Evolutionary conservation across 64 coral and sea anemone genomes (phyloP).

Genomic region (Montipora foliosa): DNA sequence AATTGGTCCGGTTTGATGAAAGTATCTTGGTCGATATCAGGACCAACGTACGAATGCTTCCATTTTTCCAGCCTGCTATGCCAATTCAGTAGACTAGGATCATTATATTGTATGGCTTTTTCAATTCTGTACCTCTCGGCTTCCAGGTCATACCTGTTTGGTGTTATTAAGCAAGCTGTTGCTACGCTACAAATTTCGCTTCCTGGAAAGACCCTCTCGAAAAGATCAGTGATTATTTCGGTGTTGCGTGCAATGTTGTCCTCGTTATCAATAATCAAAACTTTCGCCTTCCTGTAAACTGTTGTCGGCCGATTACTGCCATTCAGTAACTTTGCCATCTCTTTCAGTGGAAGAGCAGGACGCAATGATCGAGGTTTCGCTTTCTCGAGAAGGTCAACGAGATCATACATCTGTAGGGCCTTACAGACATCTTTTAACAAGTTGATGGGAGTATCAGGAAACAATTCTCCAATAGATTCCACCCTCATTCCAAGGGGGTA

Average conservation of each 20-base stretch:
- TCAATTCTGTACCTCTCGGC: too few relatives aligned
- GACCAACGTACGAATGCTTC: too few relatives aligned
- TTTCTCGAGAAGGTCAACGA: conserved; percentile 12
- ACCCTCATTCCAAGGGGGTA: too few relatives aligned
- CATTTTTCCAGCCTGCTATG: too few relatives aligned
- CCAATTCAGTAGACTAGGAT: too few relatives aligned
- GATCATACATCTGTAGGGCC: neutral
- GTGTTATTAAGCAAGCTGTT: neutral
- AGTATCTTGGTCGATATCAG: too few relatives aligned
- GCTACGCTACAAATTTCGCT: neutral
- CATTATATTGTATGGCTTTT: too few relatives aligned
- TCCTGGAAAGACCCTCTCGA: neutral
- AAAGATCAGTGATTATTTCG: neutral
- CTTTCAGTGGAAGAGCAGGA: conserved; percentile 11
- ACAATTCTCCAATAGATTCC: neutral
- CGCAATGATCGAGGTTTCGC: conserved; percentile 10
- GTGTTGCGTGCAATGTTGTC: too few relatives aligned
- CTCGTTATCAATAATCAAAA: neutral
- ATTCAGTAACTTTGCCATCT: neutral
- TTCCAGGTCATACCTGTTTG: too few relatives aligned
- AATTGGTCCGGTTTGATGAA: too few relatives aligned
- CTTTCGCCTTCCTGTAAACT: neutral
- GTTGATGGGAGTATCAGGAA: conserved; percentile 11
- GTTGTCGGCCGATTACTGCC: neutral
- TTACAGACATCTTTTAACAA: conserved; percentile 10